phyloP scores from a whole-genome alignment of 2,113 vertebrate genomes.

The Pleuronectes platessa region DNA sequence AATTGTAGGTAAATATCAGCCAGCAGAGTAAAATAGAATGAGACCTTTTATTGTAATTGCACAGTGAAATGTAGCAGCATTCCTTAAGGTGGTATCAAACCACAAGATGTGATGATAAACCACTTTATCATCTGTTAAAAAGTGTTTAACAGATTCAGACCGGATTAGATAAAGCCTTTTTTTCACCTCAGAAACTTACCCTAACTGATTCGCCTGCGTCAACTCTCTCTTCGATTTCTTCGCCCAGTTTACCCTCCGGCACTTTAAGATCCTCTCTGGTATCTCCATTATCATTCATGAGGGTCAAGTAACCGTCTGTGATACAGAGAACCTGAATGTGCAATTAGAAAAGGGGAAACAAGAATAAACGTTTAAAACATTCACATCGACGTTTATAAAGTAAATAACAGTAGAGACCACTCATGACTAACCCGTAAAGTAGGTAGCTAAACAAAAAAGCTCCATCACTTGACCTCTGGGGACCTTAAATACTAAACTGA shows the following conservation, averaged over 20 bases:
- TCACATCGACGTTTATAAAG: too few relatives aligned
- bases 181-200: neutral
- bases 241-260: constrained; percentile 89
- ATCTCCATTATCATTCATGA: constrained; percentile 88
- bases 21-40: neutral
- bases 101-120: neutral
- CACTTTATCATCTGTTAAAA: neutral
- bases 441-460: neutral
- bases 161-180: neutral
- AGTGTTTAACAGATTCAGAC: neutral
- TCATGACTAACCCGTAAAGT: too few relatives aligned
- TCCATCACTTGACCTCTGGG: too few relatives aligned
- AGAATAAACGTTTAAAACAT: neutral
- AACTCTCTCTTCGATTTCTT: constrained; percentile 88
- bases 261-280: constrained; percentile 91
- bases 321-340: constrained; percentile 84
- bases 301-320: constrained; percentile 87
- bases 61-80: too few relatives aligned
- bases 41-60: too few relatives aligned
- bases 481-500: too few relatives aligned
- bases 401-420: too few relatives aligned
- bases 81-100: neutral
- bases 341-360: neutral
- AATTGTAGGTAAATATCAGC: neutral
- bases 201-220: constrained; percentile 70